Evolutionary conservation across 2,888 invertebrate genomes (phyloP).

Genomic region (Noctua janthina): DNA sequence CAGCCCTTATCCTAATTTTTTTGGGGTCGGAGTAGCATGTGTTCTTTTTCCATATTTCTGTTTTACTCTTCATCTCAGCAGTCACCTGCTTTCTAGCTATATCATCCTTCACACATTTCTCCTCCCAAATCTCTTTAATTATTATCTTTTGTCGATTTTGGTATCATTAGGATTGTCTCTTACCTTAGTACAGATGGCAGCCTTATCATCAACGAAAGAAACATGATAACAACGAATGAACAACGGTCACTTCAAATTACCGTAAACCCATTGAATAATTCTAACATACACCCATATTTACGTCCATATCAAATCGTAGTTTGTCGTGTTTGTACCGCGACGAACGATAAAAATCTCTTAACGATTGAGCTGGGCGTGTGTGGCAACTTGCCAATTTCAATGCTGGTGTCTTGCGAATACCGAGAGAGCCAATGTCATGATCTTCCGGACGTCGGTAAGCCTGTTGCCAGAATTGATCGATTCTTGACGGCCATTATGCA

Average conservation of each 20-base stretch:
- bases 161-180: not conserved
- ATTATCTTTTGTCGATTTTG: not conserved
- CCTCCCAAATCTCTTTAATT: not conserved
- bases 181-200: not conserved
- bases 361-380: constrained; percentile 61
- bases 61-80: too few relatives aligned
- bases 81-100: too few relatives aligned
- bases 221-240: constrained; percentile 7
- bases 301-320: constrained; percentile 65
- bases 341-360: constrained; percentile 69
- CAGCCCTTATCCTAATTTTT: too few relatives aligned
- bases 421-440: constrained; percentile 72
- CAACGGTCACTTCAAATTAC: constrained; percentile 16
- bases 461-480: constrained; percentile 68
- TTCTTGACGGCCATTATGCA: constrained; percentile 58
- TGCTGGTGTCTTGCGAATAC: constrained; percentile 61
- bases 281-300: constrained; percentile 51
- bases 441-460: constrained; percentile 63
- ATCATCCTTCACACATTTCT: too few relatives aligned
- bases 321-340: constrained; percentile 60
- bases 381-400: constrained; percentile 68
- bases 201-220: constrained; percentile 6
- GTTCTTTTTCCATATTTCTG: too few relatives aligned
- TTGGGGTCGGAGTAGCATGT: too few relatives aligned
- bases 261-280: constrained; percentile 1